A percentile compares a stretch with the other conserved stretches of the same genome.
Conservation (phyloP, 2,797 vertebrate species). For the Mus minutoides region DNA sequence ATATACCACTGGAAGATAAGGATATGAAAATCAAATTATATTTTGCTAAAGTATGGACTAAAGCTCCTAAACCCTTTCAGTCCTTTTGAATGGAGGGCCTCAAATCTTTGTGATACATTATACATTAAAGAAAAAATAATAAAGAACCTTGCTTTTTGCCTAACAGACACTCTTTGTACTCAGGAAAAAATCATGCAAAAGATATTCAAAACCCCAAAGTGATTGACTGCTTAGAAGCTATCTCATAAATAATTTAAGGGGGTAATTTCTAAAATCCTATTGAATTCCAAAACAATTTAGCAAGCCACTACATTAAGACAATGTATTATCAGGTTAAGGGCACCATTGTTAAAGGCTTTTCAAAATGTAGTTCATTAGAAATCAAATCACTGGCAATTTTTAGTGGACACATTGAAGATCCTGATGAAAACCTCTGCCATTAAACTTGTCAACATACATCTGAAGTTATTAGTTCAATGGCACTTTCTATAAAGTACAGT, state of each 20-base stretch:
- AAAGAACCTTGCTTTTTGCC: background rate
- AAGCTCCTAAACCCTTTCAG: slow-evolving; percentile 33
- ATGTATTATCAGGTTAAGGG: slow-evolving; percentile 43
- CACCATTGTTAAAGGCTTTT: slow-evolving; percentile 30
- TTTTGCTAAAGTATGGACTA: slow-evolving; percentile 44
- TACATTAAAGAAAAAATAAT: background rate
- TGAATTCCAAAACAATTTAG: slow-evolving; percentile 59
- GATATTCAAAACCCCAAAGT: slow-evolving; percentile 56
- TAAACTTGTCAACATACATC: slow-evolving; percentile 72
- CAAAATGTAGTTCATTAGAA: slow-evolving; percentile 38
- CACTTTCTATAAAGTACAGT: slow-evolving; percentile 66
- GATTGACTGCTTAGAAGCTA: slow-evolving; percentile 35
- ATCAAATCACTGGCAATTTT: background rate
- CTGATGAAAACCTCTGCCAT: slow-evolving; percentile 18
- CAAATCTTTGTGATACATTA: slow-evolving; percentile 49
- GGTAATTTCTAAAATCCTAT: slow-evolving; percentile 56
- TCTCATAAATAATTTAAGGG: slow-evolving; percentile 55
- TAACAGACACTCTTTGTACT: slow-evolving; percentile 27
- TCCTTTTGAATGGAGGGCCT: background rate
- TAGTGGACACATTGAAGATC: background rate
- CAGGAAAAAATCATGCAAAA: slow-evolving; percentile 46
- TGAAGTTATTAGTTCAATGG: slow-evolving; percentile 62
- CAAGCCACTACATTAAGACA: slow-evolving; percentile 22
- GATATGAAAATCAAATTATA: slow-evolving; percentile 52
- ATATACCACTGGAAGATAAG: slow-evolving; percentile 40